A percentile compares a stretch with the other conserved stretches of the same genome.
These are phyloP conservation scores for Zaprionus ghesquierei DNA, from an alignment of 1,140 invertebrate species.

Conservation along the genomic window DNA sequence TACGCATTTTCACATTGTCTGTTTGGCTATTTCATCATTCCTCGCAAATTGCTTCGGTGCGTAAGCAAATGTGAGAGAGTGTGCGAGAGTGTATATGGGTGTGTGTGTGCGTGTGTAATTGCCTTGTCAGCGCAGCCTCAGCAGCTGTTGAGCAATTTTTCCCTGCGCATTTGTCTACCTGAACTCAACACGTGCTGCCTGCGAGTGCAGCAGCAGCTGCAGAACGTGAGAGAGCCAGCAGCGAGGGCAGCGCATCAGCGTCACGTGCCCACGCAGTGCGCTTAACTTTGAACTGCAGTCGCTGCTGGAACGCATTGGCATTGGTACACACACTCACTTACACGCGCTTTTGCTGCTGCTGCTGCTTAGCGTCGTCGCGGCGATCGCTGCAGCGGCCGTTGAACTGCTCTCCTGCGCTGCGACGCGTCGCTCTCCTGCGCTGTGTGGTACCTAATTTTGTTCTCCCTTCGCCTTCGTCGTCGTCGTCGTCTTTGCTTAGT, in stretches of 20 bases:
- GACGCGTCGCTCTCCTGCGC: not conserved
- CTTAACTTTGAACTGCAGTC: conserved; percentile 28
- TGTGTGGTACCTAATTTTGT: not conserved
- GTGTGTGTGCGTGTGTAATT: not conserved
- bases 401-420: conserved; percentile 20
- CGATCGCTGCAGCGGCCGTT: conserved; percentile 10
- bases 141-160: conserved; percentile 40
- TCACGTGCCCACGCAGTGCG: not conserved
- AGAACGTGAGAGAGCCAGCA: not conserved
- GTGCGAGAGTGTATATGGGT: not conserved
- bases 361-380: too few species aligned
- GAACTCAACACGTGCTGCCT: conserved; percentile 21
- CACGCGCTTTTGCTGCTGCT: too few species aligned
- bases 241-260: not conserved
- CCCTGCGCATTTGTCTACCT: conserved; percentile 24
- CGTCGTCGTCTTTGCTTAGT: not conserved
- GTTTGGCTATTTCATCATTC: conserved; percentile 38
- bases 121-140: not conserved
- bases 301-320: conserved; percentile 13
- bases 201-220: conserved; percentile 16
- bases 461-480: not conserved
- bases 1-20: conserved; percentile 52
- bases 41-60: conserved; percentile 17
- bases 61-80: not conserved
- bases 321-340: conserved; percentile 1